These are phyloP conservation scores for Chymomyza fuscimana DNA, from an alignment of 2,888 invertebrate genomes.

Conservation along the genomic window DNA sequence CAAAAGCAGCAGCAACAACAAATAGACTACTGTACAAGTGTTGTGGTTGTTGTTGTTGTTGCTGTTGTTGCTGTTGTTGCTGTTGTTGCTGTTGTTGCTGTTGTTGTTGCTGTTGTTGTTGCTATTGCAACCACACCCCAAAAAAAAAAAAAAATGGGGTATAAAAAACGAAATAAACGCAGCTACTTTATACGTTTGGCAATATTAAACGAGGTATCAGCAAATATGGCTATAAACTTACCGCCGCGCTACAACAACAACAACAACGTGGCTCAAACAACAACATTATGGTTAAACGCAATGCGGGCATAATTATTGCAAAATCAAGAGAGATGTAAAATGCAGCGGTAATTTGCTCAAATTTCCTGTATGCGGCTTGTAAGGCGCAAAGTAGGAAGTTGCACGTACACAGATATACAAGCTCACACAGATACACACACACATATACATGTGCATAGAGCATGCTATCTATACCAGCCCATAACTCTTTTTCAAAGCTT, in stretches of 20 bases:
- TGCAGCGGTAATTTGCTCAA: conserved; percentile 42
- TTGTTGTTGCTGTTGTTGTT: conserved; percentile 1
- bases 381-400: conserved; percentile 40
- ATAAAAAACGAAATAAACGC: conserved; percentile 9
- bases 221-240: conserved; percentile 53
- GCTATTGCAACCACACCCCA: conserved; percentile 45
- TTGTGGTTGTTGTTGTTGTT: conserved; percentile 9
- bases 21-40: conserved; percentile 25
- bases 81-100: conserved; percentile 8
- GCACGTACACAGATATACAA: not conserved
- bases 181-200: conserved; percentile 44
- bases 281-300: conserved; percentile 27
- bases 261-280: conserved; percentile 18
- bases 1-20: conserved; percentile 20
- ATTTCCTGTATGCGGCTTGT: conserved; percentile 56
- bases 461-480: not conserved
- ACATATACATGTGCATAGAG: too few species aligned
- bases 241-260: conserved; percentile 10
- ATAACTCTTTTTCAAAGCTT: not conserved
- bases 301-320: conserved; percentile 59
- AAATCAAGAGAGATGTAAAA: conserved; percentile 51
- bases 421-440: not conserved
- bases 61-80: conserved; percentile 20
- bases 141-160: conserved; percentile 28
- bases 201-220: conserved; percentile 10